Conservation (phyloP, 2,888 invertebrate genomes). For the Trachelus stipa region DNA sequence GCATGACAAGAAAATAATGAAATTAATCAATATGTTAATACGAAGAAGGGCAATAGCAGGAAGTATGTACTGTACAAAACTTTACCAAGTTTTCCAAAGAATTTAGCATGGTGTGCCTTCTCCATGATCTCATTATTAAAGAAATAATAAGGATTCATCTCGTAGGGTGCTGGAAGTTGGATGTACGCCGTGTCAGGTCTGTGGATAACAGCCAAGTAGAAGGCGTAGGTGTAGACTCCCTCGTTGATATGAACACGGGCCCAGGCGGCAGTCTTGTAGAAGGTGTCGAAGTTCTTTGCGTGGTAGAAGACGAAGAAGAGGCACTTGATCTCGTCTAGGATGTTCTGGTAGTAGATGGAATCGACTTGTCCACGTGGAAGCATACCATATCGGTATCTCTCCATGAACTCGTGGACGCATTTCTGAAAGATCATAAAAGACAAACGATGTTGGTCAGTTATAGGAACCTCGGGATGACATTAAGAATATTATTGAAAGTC, state of each 20-base stretch:
- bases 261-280: constrained; percentile 64
- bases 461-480: not conserved
- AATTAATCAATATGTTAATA: not conserved
- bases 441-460: not conserved
- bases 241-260: constrained; percentile 65
- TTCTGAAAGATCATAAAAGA: constrained; percentile 35
- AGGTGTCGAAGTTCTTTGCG: constrained; percentile 63
- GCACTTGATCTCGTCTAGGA: constrained; percentile 53
- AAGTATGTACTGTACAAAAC: not conserved
- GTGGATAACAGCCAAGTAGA: constrained; percentile 73
- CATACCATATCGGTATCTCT: constrained; percentile 63
- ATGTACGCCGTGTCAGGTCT: constrained; percentile 73
- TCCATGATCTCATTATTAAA: constrained; percentile 72
- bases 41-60: not conserved
- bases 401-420: constrained; percentile 59
- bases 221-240: constrained; percentile 71
- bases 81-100: constrained; percentile 55
- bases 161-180: constrained; percentile 76
- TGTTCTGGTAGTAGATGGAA: constrained; percentile 61
- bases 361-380: constrained; percentile 69
- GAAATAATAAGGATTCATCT: constrained; percentile 76
- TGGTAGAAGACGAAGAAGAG: constrained; percentile 60
- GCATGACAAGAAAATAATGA: constrained; percentile 6
- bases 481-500: not conserved
- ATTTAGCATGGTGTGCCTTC: constrained; percentile 63